Base-by-base conservation (phyloP, 2,797 vertebrate species). In the Cryptoblepharus egeriae region DNA sequence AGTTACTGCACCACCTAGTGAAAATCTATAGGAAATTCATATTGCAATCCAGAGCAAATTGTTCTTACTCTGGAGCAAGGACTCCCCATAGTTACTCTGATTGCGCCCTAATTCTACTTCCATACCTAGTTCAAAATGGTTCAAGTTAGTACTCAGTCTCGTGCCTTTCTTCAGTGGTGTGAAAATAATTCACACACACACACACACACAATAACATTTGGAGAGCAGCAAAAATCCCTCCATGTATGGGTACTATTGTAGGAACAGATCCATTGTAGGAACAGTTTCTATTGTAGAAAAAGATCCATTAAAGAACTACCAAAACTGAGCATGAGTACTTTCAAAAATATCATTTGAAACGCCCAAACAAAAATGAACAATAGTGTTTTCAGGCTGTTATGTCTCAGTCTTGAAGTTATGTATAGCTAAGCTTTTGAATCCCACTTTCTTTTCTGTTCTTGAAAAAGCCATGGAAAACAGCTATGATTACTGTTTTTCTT, bases 181-280 rank as follows among this genome's bases (percentile, higher is more conserved):
- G 45, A 49, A 11, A n/a, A n/a, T n/a, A n/a, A n/a, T n/a, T n/a
- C n/a, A 49, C 45, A 49, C 9, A 49, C 12, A 7, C 45, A 9
- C 45, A 2, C 45, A 7, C 45, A 8, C 11, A 12, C 45, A 49
- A 49, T 11, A 49, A 49, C 12, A 11, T 49, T 49, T 49, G 45
- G 45, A 49, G 45, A 49, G 45, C 7, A 49, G 45, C 45, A 49
- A 49, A 49, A 42, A 42, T 49, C 45, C 12, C 45, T 49, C 45
- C 12, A 7, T 49, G 45, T 24, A 28, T 87, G 89, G 35, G 32
- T 83, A 89, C 15, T 37, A 61, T 30, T 74, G n/a, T 77, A 71
- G 52, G 60, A 87, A 81, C 37, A 32, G 75, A 84, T 75, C 75
- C n/a, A n/a, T n/a, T n/a, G n/a, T 77, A 71, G 52, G 60, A 87